These are phyloP conservation scores for Sebastes cheni DNA, from an alignment of 2,797 vertebrate genomes.

Conservation along the genomic window DNA sequence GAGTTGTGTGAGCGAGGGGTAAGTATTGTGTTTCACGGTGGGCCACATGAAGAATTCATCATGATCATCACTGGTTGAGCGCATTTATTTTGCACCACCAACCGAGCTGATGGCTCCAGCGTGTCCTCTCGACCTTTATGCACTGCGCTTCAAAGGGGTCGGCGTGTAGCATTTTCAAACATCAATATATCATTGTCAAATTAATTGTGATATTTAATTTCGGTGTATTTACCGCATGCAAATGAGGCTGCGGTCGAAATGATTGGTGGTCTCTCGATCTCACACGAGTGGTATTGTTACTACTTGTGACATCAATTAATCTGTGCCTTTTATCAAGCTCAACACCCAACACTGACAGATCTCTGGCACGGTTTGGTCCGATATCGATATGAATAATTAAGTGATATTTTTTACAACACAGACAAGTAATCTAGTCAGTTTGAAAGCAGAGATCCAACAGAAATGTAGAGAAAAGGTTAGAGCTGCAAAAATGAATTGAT, in stretches of 20 bases:
- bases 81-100: conserved; percentile 45
- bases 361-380: conserved; percentile 22
- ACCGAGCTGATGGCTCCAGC: conserved; percentile 10
- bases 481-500: too few species aligned
- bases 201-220: conserved; percentile 26
- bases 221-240: conserved; percentile 27
- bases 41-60: conserved; percentile 66
- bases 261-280: conserved; percentile 24
- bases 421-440: conserved; percentile 1
- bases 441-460: background rate
- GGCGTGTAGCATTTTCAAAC: conserved; percentile 19
- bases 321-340: conserved; percentile 36
- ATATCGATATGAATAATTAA: conserved; percentile 26
- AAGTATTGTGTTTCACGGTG: conserved; percentile 48
- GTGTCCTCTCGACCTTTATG: conserved; percentile 14
- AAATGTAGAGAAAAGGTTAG: background rate
- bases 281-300: conserved; percentile 29
- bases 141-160: conserved; percentile 1
- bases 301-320: conserved; percentile 50
- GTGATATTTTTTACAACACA: conserved; percentile 24
- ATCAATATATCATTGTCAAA: conserved; percentile 44
- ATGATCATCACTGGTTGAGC: conserved; percentile 28
- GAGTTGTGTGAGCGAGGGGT: background rate
- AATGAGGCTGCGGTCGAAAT: conserved; percentile 33
- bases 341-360: conserved; percentile 14